Percentiles rank a stretch among this genome's conserved stretches.
These are phyloP conservation scores for Nematostella vectensis DNA, from an alignment of 92 coral and sea anemone species.

Conservation along the genomic window DNA sequence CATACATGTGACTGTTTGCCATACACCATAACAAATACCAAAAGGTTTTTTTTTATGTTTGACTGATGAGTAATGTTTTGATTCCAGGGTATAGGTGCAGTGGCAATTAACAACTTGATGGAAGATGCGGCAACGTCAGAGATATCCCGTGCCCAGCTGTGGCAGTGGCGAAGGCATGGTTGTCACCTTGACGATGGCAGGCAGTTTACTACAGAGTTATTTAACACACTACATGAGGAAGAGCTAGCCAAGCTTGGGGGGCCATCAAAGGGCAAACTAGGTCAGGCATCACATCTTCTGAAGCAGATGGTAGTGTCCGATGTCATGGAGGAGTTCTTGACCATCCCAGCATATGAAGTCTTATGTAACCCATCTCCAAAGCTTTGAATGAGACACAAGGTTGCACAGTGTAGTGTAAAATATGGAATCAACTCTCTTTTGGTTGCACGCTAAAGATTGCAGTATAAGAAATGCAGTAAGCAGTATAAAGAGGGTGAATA, in stretches of 20 bases:
- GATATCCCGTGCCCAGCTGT: slow-evolving; percentile 91
- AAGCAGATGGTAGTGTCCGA: slow-evolving; percentile 77
- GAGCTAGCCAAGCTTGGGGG: slow-evolving; percentile 87
- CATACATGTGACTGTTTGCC: too few relatives aligned
- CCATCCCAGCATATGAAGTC: slow-evolving; percentile 83
- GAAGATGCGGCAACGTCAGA: slow-evolving; percentile 99
- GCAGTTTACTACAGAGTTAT: slow-evolving; percentile 55
- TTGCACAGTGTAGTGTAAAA: too few relatives aligned
- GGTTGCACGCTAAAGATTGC: too few relatives aligned
- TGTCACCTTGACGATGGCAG: slow-evolving; percentile 53
- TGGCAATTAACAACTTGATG: slow-evolving; percentile 86
- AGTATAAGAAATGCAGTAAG: too few relatives aligned
- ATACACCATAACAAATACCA: too few relatives aligned
- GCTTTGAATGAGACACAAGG: slow-evolving; percentile 35
- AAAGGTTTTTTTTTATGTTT: too few relatives aligned
- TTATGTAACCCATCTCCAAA: slow-evolving; percentile 84
- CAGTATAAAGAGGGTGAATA: too few relatives aligned
- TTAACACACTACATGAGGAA: slow-evolving; percentile 52
- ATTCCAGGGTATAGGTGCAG: slow-evolving; percentile 86
- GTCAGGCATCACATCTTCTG: slow-evolving; percentile 74
- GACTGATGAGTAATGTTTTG: too few relatives aligned
- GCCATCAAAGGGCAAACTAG: slow-evolving; percentile 58
- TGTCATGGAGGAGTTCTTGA: slow-evolving; percentile 83
- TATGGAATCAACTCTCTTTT: too few relatives aligned
- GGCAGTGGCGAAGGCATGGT: slow-evolving; percentile 86